These are phyloP conservation scores for Pyrocoelia pectoralis DNA, from an alignment of 2,888 invertebrate species.

Conservation along the genomic window DNA sequence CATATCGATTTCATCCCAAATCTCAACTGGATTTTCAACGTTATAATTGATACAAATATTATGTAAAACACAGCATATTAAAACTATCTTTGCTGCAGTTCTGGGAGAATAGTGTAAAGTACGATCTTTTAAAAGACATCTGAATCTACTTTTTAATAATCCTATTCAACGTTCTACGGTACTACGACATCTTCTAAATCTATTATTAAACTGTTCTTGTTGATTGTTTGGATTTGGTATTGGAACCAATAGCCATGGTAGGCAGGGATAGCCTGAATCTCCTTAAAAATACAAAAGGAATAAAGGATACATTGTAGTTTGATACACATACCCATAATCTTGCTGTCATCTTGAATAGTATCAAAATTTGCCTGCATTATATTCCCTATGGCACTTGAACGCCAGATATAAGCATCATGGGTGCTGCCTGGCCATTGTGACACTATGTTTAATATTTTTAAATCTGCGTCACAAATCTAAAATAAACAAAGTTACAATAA, in stretches of 20 bases:
- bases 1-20: conserved; percentile 1
- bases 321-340: conserved; percentile 6
- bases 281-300: conserved; percentile 8
- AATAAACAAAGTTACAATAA: neutral
- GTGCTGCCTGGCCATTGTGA: conserved; percentile 18
- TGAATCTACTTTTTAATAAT: conserved; percentile 18
- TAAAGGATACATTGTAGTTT: neutral
- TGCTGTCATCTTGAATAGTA: neutral
- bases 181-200: conserved; percentile 13
- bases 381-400: conserved; percentile 10
- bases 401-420: conserved; percentile 25
- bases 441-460: conserved; percentile 3
- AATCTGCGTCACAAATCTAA: neutral
- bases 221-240: conserved; percentile 9
- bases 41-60: neutral
- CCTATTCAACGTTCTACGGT: conserved; percentile 20
- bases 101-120: conserved; percentile 19
- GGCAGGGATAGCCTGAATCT: conserved; percentile 22
- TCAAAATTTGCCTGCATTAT: conserved; percentile 12
- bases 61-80: neutral
- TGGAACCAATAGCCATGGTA: conserved; percentile 20
- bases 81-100: conserved; percentile 12
- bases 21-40: neutral
- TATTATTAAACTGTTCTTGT: conserved; percentile 13
- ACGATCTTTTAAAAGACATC: conserved; percentile 23